Conservation (phyloP, 1,140 invertebrate genomes). For the Artemia franciscana region DNA sequence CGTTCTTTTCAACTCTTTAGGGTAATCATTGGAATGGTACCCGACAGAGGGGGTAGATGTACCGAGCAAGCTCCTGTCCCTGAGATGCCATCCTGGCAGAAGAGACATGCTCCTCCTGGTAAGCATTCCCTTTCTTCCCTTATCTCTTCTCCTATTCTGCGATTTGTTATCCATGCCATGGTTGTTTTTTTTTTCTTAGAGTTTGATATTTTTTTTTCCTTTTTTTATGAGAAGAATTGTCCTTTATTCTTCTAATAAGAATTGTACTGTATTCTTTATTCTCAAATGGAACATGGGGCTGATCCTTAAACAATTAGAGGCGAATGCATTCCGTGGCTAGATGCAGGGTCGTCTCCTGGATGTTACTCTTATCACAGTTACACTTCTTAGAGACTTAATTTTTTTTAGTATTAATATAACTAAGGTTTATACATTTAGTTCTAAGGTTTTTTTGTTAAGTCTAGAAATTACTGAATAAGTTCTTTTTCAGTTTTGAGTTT, state of each 20-base stretch:
- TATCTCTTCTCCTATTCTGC: too few species aligned
- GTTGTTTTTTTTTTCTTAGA: slow-evolving; percentile 12
- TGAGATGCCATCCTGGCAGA: slow-evolving; percentile 83
- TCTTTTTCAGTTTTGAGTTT: too few species aligned
- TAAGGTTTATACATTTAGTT: too few species aligned
- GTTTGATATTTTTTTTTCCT: slow-evolving; percentile 6
- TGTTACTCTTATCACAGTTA: too few species aligned
- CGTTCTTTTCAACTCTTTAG: neutral
- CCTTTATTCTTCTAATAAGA: slow-evolving; percentile 13
- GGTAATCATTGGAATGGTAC: slow-evolving; percentile 17
- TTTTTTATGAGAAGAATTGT: slow-evolving; percentile 7
- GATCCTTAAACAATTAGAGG: too few species aligned
- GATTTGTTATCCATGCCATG: slow-evolving; percentile 9
- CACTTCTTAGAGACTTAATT: too few species aligned
- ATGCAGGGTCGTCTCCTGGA: too few species aligned
- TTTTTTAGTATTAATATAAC: too few species aligned
- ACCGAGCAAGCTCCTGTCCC: slow-evolving; percentile 71
- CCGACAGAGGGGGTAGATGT: slow-evolving; percentile 62
- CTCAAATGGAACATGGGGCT: too few species aligned
- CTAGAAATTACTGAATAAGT: too few species aligned
- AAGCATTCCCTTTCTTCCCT: neutral
- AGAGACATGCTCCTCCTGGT: slow-evolving; percentile 21
- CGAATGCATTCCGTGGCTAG: too few species aligned
- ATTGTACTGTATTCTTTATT: neutral
- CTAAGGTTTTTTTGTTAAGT: too few species aligned